Evolutionary conservation across 2,797 vertebrate species (phyloP).

Genomic region (Hydrophis major): DNA sequence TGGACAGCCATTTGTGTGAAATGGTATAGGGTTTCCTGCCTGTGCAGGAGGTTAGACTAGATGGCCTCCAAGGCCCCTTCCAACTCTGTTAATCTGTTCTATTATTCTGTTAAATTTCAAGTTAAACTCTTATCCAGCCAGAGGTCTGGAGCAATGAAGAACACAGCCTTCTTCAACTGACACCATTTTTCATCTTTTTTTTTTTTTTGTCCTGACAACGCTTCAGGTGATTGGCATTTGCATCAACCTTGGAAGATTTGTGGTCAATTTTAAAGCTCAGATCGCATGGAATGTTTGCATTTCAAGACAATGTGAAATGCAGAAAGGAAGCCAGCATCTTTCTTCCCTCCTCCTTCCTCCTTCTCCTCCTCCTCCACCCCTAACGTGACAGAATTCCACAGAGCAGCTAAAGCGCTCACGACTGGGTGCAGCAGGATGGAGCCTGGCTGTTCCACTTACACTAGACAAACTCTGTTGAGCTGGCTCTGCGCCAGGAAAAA

Average conservation of each 20-base stretch:
- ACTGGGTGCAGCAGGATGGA: conserved; percentile 41
- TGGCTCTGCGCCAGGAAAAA: conserved; percentile 68
- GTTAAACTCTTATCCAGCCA: not conserved
- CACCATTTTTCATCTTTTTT: not conserved
- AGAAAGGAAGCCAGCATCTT: conserved; percentile 19
- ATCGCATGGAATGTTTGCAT: not conserved
- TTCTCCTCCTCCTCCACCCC: not conserved
- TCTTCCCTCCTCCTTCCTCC: not conserved
- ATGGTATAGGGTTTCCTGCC: not conserved
- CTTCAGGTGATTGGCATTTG: not conserved
- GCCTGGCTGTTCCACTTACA: conserved; percentile 39
- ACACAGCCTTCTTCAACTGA: not conserved
- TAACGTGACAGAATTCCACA: not conserved
- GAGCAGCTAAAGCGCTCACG: conserved; percentile 41
- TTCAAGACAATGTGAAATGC: conserved; percentile 17
- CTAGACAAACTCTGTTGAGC: conserved; percentile 43
- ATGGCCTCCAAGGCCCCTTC: not conserved
- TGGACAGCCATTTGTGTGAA: not conserved
- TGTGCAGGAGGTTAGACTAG: not conserved
- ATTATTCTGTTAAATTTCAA: not conserved
- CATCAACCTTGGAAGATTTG: conserved; percentile 10
- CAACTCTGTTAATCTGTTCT: no score
- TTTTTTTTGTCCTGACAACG: not conserved
- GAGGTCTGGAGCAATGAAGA: not conserved
- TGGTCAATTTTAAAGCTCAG: conserved; percentile 9